Percentiles rank a stretch among this genome's conserved stretches.
These are phyloP conservation scores for Takifugu ocellatus DNA, from an alignment of 2,797 vertebrate species.

Conservation along the genomic window DNA sequence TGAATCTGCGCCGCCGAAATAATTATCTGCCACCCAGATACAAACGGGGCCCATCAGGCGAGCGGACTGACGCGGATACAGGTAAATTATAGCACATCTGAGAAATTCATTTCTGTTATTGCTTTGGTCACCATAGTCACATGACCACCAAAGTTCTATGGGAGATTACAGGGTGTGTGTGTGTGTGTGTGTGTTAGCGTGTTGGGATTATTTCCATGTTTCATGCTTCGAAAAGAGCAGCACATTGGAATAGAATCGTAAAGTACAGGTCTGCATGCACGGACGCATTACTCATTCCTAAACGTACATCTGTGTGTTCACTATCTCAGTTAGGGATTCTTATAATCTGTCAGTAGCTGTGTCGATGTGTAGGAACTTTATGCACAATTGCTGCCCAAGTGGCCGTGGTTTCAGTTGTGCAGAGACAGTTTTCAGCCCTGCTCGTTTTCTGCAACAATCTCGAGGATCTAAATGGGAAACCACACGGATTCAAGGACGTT, in stretches of 20 bases:
- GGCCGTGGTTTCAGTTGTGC: slow-evolving; percentile 33
- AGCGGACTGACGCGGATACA: slow-evolving; percentile 41
- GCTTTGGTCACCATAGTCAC: slow-evolving; percentile 38
- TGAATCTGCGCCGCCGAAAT: slow-evolving; percentile 49
- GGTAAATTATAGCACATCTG: slow-evolving; percentile 61
- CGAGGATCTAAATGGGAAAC: slow-evolving; percentile 69
- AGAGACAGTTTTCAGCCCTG: slow-evolving; percentile 36
- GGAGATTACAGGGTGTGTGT: slow-evolving; percentile 36
- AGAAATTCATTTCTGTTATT: slow-evolving; percentile 10
- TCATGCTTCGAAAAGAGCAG: slow-evolving; percentile 46
- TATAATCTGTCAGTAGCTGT: slow-evolving; percentile 36
- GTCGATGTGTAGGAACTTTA: slow-evolving; percentile 36
- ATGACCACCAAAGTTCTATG: slow-evolving; percentile 47
- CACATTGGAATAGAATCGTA: slow-evolving; percentile 21
- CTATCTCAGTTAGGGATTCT: slow-evolving; percentile 17
- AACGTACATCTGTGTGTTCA: slow-evolving; percentile 51
- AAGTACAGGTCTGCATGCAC: slow-evolving; percentile 57
- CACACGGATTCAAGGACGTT: slow-evolving; percentile 47
- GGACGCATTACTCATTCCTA: slow-evolving; percentile 53
- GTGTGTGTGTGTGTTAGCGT: slow-evolving; percentile 24
- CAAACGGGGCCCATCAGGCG: slow-evolving; percentile 28
- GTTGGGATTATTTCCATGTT: slow-evolving; percentile 49
- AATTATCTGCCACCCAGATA: slow-evolving; percentile 18
- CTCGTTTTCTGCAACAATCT: slow-evolving; percentile 23
- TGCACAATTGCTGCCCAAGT: slow-evolving; percentile 57